Base-by-base conservation (phyloP, 2,113 vertebrate genomes). In the Crotophaga sulcirostris region DNA sequence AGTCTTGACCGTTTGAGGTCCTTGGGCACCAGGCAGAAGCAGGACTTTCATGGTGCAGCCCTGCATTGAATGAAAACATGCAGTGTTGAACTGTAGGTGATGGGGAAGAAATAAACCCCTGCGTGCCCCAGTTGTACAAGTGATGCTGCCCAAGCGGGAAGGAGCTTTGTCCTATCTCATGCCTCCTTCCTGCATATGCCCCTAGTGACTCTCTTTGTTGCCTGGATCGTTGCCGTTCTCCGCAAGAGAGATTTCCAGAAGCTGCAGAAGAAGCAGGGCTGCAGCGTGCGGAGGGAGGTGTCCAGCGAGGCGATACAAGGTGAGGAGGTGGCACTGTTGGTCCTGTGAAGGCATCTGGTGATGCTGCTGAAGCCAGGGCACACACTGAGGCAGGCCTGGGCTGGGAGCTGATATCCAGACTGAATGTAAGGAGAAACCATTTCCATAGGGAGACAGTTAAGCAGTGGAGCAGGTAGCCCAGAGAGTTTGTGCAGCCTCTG, bases 161-260 rank as follows among this genome's bases (percentile, higher is more conserved):
- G 29, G n/a, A 85, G 9, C 11, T 80, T 16, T 33, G 42, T 56
- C 64, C 21, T 75, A 19, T 24, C 63, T 90, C 44, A 38, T 29
- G 10, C 8, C 3, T 63, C 31, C 36, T 84, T 58, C 63, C 90
- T 47, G 42, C 5, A 0, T 79, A 51, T 81, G 51, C 86, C 51
- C 70, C 51, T 96, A 99, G 99, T 98, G 89, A 99, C 98, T 83
- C 98, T 99, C 44, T 91, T 99, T 2, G 88, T 99, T 56, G 99
- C 99, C 38, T 98, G 96, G 60, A n/a, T 98, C 3, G 98, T 99
- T 34, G 99, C 99, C 1, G 24, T 90, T 91, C 94, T 98, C 74
- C 98, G 98, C 54, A 98, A 97, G 76, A 97, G 93, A 72, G 98
- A 98, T 38, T 99, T 98, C 97, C 98, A 96, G 92, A 98, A 98